A percentile compares a stretch with the other conserved stretches of the same genome.
Conservation (phyloP, 2,888 invertebrate species). For the Diadromus collaris region DNA sequence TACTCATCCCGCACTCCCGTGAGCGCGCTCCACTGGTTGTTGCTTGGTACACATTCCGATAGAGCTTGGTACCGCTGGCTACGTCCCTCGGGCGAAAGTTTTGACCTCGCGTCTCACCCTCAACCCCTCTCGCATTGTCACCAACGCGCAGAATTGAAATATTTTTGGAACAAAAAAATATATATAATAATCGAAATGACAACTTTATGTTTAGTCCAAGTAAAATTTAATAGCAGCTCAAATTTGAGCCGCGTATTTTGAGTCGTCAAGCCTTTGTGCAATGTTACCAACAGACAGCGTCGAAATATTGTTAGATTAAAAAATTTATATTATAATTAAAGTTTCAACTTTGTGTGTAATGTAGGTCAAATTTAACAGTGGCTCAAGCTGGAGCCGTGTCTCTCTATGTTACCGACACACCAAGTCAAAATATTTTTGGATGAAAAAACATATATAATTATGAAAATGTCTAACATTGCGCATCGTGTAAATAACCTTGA, state of each 20-base stretch:
- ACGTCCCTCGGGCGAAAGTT: conserved; percentile 41
- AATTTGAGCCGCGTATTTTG: neutral
- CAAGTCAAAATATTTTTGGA: too few species aligned
- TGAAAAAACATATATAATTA: too few species aligned
- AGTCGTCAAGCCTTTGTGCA: too few species aligned
- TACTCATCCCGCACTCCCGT: conserved; percentile 57
- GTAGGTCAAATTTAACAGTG: neutral
- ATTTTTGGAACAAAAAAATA: neutral
- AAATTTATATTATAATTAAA: neutral
- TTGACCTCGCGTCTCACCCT: conserved; percentile 21
- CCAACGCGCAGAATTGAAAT: neutral
- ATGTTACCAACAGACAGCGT: too few species aligned
- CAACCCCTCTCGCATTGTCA: conserved; percentile 2
- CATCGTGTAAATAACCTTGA: too few species aligned
- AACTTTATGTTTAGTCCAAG: neutral
- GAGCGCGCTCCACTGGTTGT: conserved; percentile 53
- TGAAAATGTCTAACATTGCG: too few species aligned
- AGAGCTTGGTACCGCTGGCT: conserved; percentile 25
- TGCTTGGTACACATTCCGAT: conserved; percentile 4
- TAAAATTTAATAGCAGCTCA: neutral
- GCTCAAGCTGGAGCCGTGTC: neutral
- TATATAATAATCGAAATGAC: neutral
- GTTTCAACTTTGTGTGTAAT: neutral
- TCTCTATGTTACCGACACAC: too few species aligned
- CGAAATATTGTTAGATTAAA: too few species aligned